phyloP scores from a whole-genome alignment of 2,797 vertebrate genomes.

The Chaetophractus vellerosus region DNA sequence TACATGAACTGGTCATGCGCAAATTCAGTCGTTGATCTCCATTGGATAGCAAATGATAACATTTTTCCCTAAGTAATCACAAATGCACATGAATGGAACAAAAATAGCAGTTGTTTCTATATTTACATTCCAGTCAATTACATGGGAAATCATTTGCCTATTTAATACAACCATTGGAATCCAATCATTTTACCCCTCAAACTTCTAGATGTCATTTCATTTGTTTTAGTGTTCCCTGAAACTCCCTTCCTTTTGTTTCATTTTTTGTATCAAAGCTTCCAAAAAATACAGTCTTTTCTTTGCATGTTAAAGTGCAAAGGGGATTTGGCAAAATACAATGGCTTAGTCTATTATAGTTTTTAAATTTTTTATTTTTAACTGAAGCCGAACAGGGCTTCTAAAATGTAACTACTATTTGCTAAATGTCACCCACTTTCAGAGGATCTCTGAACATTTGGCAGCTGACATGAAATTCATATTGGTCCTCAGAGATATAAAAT shows the following conservation, averaged over 20 bases:
- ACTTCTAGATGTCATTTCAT: neutral
- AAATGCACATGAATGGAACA: neutral
- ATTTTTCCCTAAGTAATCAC: neutral
- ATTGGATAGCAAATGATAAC: neutral
- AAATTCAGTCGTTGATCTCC: neutral
- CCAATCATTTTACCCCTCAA: neutral
- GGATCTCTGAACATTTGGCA: constrained; percentile 71
- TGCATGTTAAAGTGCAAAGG: neutral
- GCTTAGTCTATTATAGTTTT: constrained; percentile 1
- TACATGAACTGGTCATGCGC: neutral
- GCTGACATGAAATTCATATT: constrained; percentile 76
- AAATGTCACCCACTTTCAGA: constrained; percentile 71
- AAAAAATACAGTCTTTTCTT: neutral
- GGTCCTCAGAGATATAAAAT: constrained; percentile 73
- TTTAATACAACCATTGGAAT: neutral
- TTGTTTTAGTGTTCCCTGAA: constrained; percentile 11
- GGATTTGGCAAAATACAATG: neutral
- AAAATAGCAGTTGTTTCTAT: neutral
- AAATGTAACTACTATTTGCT: constrained; percentile 50
- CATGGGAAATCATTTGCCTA: neutral
- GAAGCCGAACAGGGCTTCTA: constrained; percentile 49
- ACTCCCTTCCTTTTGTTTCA: neutral
- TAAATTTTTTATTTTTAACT: constrained; percentile 17
- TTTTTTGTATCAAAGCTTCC: constrained; percentile 50
- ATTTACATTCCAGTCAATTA: neutral